These are phyloP conservation scores for Thunnus albacares DNA, from an alignment of 2,797 vertebrate species.

Conservation along the genomic window DNA sequence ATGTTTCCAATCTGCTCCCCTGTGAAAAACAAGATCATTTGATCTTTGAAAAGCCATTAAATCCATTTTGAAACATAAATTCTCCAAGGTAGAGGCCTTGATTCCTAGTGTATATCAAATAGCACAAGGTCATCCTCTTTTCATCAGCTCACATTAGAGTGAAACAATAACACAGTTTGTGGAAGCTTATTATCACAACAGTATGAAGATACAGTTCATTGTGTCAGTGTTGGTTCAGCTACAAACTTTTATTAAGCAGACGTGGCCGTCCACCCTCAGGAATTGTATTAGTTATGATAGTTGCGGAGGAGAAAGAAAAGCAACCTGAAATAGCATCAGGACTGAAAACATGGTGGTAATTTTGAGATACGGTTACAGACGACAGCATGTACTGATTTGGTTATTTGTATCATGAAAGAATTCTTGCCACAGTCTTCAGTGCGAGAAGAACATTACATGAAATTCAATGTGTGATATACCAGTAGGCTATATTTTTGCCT, in stretches of 20 bases:
- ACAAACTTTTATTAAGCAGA: slow-evolving; percentile 54
- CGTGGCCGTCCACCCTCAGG: slow-evolving; percentile 27
- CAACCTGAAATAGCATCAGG: slow-evolving; percentile 42
- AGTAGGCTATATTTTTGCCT: slow-evolving; percentile 47
- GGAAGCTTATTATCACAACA: slow-evolving; percentile 20
- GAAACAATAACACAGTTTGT: slow-evolving; percentile 55
- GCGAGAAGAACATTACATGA: slow-evolving; percentile 44
- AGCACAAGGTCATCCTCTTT: slow-evolving; percentile 27
- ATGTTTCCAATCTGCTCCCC: background rate
- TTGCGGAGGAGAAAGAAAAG: slow-evolving; percentile 30
- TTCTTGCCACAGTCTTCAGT: slow-evolving; percentile 17
- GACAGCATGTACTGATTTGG: slow-evolving; percentile 8
- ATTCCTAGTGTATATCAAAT: slow-evolving; percentile 45
- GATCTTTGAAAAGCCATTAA: slow-evolving; percentile 31
- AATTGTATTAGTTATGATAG: slow-evolving; percentile 36
- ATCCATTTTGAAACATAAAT: slow-evolving; percentile 42
- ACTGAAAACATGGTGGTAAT: slow-evolving; percentile 7
- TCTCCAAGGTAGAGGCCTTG: slow-evolving; percentile 16
- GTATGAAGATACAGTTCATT: slow-evolving; percentile 30
- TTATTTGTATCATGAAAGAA: slow-evolving; percentile 23
- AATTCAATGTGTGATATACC: slow-evolving; percentile 46
- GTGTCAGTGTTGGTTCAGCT: slow-evolving; percentile 44
- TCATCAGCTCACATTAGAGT: slow-evolving; percentile 41
- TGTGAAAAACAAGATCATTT: slow-evolving; percentile 25
- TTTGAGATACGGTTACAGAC: slow-evolving; percentile 17